A percentile compares a stretch with the other conserved stretches of the same genome.
phyloP scores from a whole-genome alignment of 2,888 invertebrate genomes.

The Pyrgus malvae region DNA sequence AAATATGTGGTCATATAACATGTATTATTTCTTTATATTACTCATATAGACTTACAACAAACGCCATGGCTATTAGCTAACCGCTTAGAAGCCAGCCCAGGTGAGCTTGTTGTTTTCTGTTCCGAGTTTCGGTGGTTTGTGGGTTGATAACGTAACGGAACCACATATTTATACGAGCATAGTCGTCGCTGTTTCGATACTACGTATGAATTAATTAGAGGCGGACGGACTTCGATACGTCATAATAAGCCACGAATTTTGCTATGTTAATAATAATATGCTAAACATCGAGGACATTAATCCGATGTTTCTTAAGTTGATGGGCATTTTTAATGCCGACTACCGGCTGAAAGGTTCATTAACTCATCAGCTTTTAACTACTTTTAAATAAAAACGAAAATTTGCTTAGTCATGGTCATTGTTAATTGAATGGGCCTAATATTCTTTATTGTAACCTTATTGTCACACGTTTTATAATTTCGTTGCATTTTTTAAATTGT shows the following conservation, averaged over 20 bases:
- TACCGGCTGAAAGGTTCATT: not conserved
- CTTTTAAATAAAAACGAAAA: too few species aligned
- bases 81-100: slow-evolving; percentile 70
- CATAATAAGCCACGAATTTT: slow-evolving; percentile 41
- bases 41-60: slow-evolving; percentile 65
- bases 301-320: slow-evolving; percentile 7
- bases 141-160: slow-evolving; percentile 56
- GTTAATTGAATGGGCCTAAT: too few species aligned
- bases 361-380: not conserved
- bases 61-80: slow-evolving; percentile 81
- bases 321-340: not conserved
- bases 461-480: too few species aligned
- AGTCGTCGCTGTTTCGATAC: slow-evolving; percentile 55
- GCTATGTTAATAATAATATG: slow-evolving; percentile 29
- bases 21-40: slow-evolving; percentile 1
- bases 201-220: slow-evolving; percentile 49
- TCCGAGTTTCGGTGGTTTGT: slow-evolving; percentile 65
- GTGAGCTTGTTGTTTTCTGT: slow-evolving; percentile 66
- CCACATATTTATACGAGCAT: slow-evolving; percentile 73
- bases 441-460: too few species aligned
- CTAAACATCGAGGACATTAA: slow-evolving; percentile 1
- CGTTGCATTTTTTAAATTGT: too few species aligned
- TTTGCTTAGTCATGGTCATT: too few species aligned
- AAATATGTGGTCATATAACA: not conserved
- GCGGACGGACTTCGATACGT: slow-evolving; percentile 49